Percentiles rank a stretch among this genome's conserved stretches.
Conservation (phyloP, 2,888 invertebrate species). For the Cabera pusaria region DNA sequence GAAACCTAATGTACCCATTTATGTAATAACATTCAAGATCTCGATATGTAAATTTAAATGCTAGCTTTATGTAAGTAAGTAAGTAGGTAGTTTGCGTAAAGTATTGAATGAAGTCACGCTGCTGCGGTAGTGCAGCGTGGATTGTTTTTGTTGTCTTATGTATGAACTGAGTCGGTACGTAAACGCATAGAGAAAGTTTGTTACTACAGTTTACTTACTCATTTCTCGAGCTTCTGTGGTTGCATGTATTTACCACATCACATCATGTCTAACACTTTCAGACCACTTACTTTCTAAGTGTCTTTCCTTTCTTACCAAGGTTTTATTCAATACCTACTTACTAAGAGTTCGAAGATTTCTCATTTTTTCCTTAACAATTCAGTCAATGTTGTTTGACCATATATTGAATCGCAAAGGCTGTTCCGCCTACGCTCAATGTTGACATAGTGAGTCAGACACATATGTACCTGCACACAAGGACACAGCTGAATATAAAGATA, state of each 20-base stretch:
- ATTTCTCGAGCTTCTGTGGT: slow-evolving; percentile 32
- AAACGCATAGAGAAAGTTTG: slow-evolving; percentile 59
- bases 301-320: too few relatives aligned
- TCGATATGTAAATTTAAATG: background rate
- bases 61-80: slow-evolving; percentile 4
- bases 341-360: slow-evolving; percentile 4
- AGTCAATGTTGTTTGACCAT: slow-evolving; percentile 47
- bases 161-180: slow-evolving; percentile 37
- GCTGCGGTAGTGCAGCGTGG: slow-evolving; percentile 32
- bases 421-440: slow-evolving; percentile 72
- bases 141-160: slow-evolving; percentile 53
- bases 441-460: slow-evolving; percentile 73
- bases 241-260: slow-evolving; percentile 24
- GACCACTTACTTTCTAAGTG: slow-evolving; percentile 13
- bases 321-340: slow-evolving; percentile 12
- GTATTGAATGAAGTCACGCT: slow-evolving; percentile 35
- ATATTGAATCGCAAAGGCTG: slow-evolving; percentile 58
- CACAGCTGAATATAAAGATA: slow-evolving; percentile 57
- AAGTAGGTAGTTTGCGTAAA: slow-evolving; percentile 8
- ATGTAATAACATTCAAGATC: background rate
- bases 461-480: slow-evolving; percentile 64
- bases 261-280: too few relatives aligned
- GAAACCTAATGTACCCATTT: slow-evolving; percentile 7
- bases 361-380: slow-evolving; percentile 29
- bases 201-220: slow-evolving; percentile 41